Conservation (phyloP, 2,888 invertebrate genomes). For the Dynastes hyllus region DNA sequence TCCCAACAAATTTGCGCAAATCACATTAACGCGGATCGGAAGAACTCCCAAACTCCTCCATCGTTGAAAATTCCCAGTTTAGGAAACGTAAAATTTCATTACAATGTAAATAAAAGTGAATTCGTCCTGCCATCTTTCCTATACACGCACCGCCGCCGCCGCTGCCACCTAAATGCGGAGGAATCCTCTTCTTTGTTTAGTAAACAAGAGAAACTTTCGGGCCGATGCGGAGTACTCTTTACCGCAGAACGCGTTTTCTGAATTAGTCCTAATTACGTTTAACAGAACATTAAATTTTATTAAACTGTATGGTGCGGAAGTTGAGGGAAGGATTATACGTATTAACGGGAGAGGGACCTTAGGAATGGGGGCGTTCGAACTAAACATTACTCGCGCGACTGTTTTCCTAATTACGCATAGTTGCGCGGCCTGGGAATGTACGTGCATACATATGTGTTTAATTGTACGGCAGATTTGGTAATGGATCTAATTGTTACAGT, state of each 20-base stretch:
- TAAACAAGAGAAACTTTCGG: constrained; percentile 38
- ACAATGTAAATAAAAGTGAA: constrained; percentile 33
- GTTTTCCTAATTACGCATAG: neutral
- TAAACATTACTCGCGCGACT: neutral
- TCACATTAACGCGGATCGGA: neutral
- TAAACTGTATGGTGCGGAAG: constrained; percentile 7
- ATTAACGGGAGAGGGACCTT: neutral
- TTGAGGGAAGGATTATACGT: neutral
- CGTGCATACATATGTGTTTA: too few species aligned
- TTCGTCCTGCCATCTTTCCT: constrained; percentile 16
- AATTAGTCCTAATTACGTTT: constrained; percentile 47
- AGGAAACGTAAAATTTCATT: constrained; percentile 42
- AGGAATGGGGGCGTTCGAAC: neutral
- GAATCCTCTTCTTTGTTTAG: constrained; percentile 34
- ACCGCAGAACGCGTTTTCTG: constrained; percentile 43
- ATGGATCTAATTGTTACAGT: too few species aligned
- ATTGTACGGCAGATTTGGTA: too few species aligned
- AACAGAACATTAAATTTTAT: constrained; percentile 48
- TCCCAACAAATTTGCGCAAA: constrained; percentile 22
- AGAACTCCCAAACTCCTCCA: neutral
- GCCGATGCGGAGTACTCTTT: constrained; percentile 27
- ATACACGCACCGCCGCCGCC: neutral
- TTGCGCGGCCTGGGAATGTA: neutral
- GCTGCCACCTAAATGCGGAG: neutral
- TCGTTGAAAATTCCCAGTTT: constrained; percentile 30